Conservation (phyloP, 2,888 invertebrate genomes). For the Lepidocyrtinus sp. region DNA sequence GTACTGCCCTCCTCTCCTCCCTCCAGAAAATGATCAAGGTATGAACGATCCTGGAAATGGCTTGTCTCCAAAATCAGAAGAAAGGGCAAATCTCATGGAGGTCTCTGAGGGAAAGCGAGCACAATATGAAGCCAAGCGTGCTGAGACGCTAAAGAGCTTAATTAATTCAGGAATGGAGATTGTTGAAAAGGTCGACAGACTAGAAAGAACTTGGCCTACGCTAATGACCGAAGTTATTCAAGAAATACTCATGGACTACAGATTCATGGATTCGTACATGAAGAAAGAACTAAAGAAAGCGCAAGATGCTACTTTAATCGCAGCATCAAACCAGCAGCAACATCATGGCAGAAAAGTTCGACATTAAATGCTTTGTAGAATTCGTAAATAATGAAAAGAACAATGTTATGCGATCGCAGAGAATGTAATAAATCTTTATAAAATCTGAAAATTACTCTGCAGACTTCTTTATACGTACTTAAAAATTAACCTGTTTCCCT, state of each 20-base stretch:
- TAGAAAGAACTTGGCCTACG: constrained; percentile 85
- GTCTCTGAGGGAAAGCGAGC: not conserved
- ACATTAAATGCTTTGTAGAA: too few species aligned
- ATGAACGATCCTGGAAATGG: not conserved
- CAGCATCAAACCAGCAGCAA: constrained; percentile 1
- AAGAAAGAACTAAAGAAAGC: constrained; percentile 75
- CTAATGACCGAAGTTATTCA: constrained; percentile 84
- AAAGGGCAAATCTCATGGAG: not conserved
- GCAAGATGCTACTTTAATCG: constrained; percentile 52
- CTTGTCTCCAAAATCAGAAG: not conserved
- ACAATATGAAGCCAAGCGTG: constrained; percentile 11
- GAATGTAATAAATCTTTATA: too few species aligned
- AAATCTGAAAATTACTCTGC: too few species aligned
- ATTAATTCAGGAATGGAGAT: constrained; percentile 83
- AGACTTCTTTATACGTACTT: too few species aligned
- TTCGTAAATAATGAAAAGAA: too few species aligned
- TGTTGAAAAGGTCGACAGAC: constrained; percentile 81
- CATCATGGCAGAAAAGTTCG: not conserved
- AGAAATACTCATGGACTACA: constrained; percentile 84
- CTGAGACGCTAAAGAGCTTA: constrained; percentile 46
- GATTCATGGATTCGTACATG: constrained; percentile 86
- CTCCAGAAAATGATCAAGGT: constrained; percentile 25
- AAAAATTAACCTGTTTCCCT: too few species aligned
- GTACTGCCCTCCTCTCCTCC: constrained; percentile 50
- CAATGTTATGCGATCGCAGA: too few species aligned